Conservation (phyloP, 2,888 invertebrate genomes). For the Tetropium fuscum region DNA sequence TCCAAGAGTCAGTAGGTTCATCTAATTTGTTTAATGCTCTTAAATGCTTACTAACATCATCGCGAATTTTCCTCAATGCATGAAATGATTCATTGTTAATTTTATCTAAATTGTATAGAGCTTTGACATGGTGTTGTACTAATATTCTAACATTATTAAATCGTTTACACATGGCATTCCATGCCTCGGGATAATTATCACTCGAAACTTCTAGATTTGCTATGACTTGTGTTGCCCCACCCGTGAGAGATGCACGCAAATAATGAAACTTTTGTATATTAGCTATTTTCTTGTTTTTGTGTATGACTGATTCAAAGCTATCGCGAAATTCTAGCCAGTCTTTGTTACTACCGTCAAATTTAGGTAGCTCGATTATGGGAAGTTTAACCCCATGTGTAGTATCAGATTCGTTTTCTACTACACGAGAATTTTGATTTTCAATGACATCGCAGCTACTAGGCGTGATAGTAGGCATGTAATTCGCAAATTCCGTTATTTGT, state of each 20-base stretch:
- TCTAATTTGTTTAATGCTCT: no score
- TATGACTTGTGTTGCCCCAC: background rate
- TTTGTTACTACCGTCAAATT: slow-evolving; percentile 11
- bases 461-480: no score
- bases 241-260: slow-evolving; percentile 7
- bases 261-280: slow-evolving; percentile 15
- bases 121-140: slow-evolving; percentile 20
- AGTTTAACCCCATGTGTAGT: no score
- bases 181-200: slow-evolving; percentile 18
- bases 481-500: no score
- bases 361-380: slow-evolving; percentile 8
- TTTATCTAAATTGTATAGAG: slow-evolving; percentile 19
- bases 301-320: slow-evolving; percentile 9
- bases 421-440: no score
- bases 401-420: no score
- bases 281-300: background rate
- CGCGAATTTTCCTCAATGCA: slow-evolving; percentile 15
- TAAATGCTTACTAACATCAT: slow-evolving; percentile 26
- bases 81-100: slow-evolving; percentile 7
- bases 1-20: slow-evolving; percentile 31
- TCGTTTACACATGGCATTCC: slow-evolving; percentile 14
- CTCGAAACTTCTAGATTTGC: slow-evolving; percentile 18
- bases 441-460: no score
- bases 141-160: slow-evolving; percentile 24
- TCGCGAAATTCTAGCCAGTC: slow-evolving; percentile 8